These are phyloP conservation scores for Dryadula phaetusa DNA, from an alignment of 2,888 invertebrate species.

Conservation along the genomic window DNA sequence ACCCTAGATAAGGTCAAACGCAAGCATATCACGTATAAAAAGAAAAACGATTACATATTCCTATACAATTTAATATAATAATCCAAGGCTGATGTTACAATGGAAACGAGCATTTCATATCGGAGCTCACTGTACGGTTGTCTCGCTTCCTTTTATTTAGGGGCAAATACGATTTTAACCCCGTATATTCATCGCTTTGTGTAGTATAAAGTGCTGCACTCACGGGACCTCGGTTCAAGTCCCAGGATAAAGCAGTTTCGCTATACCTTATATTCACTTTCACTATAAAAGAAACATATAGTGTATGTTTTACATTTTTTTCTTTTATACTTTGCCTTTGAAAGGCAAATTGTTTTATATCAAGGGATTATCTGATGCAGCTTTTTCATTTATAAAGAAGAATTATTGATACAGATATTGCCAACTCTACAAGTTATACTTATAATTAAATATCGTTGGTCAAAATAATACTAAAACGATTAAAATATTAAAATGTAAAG, in stretches of 20 bases:
- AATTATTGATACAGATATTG: too few species aligned
- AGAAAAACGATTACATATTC: too few species aligned
- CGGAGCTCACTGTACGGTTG: constrained; percentile 56
- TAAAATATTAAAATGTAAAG: too few species aligned
- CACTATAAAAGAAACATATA: constrained; percentile 21
- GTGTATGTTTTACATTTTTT: background rate
- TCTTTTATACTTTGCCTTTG: background rate
- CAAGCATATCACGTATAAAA: too few species aligned
- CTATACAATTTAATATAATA: too few species aligned
- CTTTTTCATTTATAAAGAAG: background rate
- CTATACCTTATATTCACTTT: constrained; percentile 28
- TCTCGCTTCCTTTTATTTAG: constrained; percentile 70
- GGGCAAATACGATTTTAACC: constrained; percentile 69
- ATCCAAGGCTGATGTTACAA: constrained; percentile 26
- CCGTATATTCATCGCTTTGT: constrained; percentile 52
- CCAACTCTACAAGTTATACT: too few species aligned
- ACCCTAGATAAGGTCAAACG: too few species aligned
- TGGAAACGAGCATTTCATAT: constrained; percentile 56
- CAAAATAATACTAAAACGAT: too few species aligned
- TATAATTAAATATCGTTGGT: too few species aligned
- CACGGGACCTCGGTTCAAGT: constrained; percentile 42
- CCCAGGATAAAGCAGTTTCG: constrained; percentile 35
- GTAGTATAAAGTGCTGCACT: constrained; percentile 43
- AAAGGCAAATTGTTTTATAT: background rate
- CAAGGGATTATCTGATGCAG: background rate